Base-by-base conservation (phyloP, 1,140 invertebrate species). In the Latrodectus geometricus region DNA sequence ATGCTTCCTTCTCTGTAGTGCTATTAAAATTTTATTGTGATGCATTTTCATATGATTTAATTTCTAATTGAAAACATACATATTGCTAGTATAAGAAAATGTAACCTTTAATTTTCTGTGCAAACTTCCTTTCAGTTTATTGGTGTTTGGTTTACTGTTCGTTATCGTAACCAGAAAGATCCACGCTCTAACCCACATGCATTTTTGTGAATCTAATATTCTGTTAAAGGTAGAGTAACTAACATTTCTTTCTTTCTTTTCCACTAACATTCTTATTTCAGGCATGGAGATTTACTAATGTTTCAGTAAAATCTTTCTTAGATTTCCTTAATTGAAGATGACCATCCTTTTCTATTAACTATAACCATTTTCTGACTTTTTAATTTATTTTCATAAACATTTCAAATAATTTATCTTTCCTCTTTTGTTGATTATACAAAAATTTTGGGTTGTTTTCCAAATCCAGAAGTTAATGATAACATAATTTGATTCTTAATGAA, bases 91-190 rank as follows among this genome's bases (percentile, higher is more conserved):
- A 7, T n/a, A 8, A 66, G 8, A 20, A 8, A n/a, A 66, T 66
- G 7, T n/a, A 66, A 66, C 20, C 14, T 20, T 66, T n/a, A 12
- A 14, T n/a, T n/a, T n/a, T 66, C 65, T 8, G 11, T 61, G 54
- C 11, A 61, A 61, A 61, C 54, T 61, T 61, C 52, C 91, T 94
- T 94, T 89, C 95, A 98, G 97, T 97, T 98, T 93, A 93, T 98
- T 92, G 97, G 97, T 92, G 96, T 99, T 89, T 98, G 97, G 96
- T 94, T 99, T 93, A 98, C 97, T 88, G 95, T 98, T 90, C 95
- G 97, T 88, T 98, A 97, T 94, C 95, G 97, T 92, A 98, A 98
- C 93, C 97, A 98, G 93, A 98, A 98, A 95, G 96, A 98, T 93
- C 97, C 97, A 23, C 93, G 96, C 89, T 96, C 95, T 93, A 97